Evolutionary conservation across 2,113 vertebrate genomes (phyloP).

Genomic region (Myrmecophaga tridactyla): DNA sequence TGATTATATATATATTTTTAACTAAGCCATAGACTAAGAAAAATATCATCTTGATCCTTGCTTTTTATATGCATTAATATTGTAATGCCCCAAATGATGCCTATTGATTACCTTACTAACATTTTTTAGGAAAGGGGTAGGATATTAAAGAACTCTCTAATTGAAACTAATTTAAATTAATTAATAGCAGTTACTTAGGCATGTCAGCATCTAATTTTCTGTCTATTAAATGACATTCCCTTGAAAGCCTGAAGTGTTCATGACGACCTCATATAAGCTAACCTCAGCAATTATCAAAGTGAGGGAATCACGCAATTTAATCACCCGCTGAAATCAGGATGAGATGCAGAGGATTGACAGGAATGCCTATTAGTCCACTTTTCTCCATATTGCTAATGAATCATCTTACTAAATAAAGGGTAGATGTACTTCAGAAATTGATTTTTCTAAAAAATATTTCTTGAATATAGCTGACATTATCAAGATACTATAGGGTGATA

Average conservation of each 20-base stretch:
- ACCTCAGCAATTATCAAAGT: conserved; percentile 72
- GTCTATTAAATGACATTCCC: conserved; percentile 76
- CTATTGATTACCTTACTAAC: conserved; percentile 53
- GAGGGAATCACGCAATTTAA: conserved; percentile 71
- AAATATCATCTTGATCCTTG: conserved; percentile 54
- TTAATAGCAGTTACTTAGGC: conserved; percentile 69
- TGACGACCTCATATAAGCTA: conserved; percentile 71
- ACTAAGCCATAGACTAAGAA: conserved; percentile 34
- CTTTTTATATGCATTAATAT: conserved; percentile 46
- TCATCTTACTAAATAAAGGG: conserved; percentile 37
- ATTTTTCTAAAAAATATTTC: conserved; percentile 3
- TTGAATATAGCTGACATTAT: neutral
- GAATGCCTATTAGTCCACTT: conserved; percentile 20
- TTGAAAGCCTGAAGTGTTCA: conserved; percentile 62
- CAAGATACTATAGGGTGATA: neutral
- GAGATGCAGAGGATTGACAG: conserved; percentile 64
- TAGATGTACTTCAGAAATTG: neutral
- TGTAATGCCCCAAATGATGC: neutral
- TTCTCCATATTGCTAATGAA: conserved; percentile 44
- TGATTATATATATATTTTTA: conserved; percentile 55
- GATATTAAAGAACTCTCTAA: conserved; percentile 68
- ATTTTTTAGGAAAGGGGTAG: conserved; percentile 24
- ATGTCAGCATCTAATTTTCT: conserved; percentile 66
- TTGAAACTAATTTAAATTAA: conserved; percentile 77
- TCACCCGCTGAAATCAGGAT: conserved; percentile 64